Evolutionary conservation across 92 coral and sea anemone species (phyloP), one percentile per base, ranked within the genome.

Genomic region (Galaxea fascicularis): DNA sequence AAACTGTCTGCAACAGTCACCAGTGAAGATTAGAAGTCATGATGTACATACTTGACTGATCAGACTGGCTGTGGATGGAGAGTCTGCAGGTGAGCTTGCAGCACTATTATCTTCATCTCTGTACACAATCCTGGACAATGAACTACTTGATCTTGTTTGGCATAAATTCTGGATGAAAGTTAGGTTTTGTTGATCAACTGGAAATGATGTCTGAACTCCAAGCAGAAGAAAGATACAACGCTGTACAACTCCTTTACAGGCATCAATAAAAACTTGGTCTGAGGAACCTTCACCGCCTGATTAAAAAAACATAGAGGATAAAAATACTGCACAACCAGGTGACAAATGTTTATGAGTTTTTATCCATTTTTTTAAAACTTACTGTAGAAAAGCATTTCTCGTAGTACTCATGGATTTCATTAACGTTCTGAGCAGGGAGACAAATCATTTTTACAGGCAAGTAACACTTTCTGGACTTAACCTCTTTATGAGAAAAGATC

Each of bases 171-270:
- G 90, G 63, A 91, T 89, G 63, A 86, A 21, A 30, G 86, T 64
- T 13, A 94, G 85, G 75, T 85, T 80, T 45, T 94, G 95, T 39
- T 76, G 82, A 56, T 94, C 93, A 54, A 91, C 91, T 47, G 95
- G 95, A 74, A 89, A 94, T 24, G 98, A 90, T 17, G 93, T 80
- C 21, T 91, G 92, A 3, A 94, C 93, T 15, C 95, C 95, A 68
- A 94, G 95, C 16, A 94, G 91, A 20, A 94, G 93, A 60, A 94
- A 94, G 60, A 94, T 76, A 51, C 98, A 91, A 25, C 98, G 95
- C 54, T 94, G 95, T 31, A 94, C 85, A 13, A 94, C 95, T 44
- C 90, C 92, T 75, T 87, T 91, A 57, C 95, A 94, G 65, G 93
- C 93, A 69, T 91, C 98, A 11, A 84, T 45, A 56, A 94, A 94